Evolutionary conservation across 2,888 invertebrate genomes (phyloP), one percentile per base, ranked within the genome.

Genomic region (Marronus borbonicus): DNA sequence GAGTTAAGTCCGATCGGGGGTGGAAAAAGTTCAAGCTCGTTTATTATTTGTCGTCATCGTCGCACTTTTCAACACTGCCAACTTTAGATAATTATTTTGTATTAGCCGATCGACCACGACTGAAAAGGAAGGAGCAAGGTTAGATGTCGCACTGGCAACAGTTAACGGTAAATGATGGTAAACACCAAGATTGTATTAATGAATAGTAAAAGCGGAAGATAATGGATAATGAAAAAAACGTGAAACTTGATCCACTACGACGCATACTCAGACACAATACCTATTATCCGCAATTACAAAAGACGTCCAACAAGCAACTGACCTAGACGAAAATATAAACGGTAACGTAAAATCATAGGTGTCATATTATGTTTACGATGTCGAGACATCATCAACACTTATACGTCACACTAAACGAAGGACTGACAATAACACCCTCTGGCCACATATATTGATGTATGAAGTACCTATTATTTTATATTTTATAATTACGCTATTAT

Each of bases 31-130:
- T 55, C 50, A 72, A 39, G 58, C 58, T 58, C 39, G 20, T 72
- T 72, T 72, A 72, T 72, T 72, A 58, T 72, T 72, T 72, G 55
- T 39, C 72, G 20, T 58, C 58, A 20, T 58, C n/a, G 44, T 17
- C 66, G 44, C 49, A 39, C 44, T 4, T 66, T 66, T 12, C 49
- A 12, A 10, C 20, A 24, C 12, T 20, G 7, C 14, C 66, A 66
- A 66, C 24, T 44, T 66, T 62, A 5, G 66, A 20, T 66, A 66
- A 66, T 66, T 49, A 66, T 49, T 66, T 49, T 24, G 20, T 3
- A 31, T 62, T 62, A 24, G 24, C 0, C 3, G 28, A 62, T 10
- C 3, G 62, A 12, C 14, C 1, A 66, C 24, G 24, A 49, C 28
- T 12, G 44, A 44, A 44, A 1, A 12, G 8, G 1, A 12, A 44